Base-by-base conservation (phyloP, 1,140 invertebrate species). In the Sycophila sp. region DNA sequence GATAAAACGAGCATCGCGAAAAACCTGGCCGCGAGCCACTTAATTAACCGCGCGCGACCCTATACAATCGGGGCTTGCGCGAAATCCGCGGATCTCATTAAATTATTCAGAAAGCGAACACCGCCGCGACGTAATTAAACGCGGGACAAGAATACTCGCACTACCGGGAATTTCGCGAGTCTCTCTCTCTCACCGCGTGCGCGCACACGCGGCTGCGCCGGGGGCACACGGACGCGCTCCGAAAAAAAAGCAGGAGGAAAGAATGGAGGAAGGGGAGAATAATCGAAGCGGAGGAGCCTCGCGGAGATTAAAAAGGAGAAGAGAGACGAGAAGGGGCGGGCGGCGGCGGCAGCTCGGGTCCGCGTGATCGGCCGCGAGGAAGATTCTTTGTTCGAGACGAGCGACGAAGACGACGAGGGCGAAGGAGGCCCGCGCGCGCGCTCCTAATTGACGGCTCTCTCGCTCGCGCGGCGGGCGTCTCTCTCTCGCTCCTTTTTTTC, bases 401-500 rank as follows among this genome's bases (percentile, higher is more conserved):
- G 49, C 40, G 71, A 66, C 75, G 73, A 70, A 11, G 56, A 62
- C 67, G 69, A 71, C 51, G 53, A 45, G 64, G 73, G 69, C 59
- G 65, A 68, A 70, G 67, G 69, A 64, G 63, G 64, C 73, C 69
- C 38, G 62, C 70, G 69, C 70, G 69, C 64, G 71, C 76, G 73
- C 75, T 80, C 76, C 80, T 80, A 78, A 76, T 79, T 78, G 76
- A 80, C 80, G 77, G 77, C 78, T 79, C 79, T 78, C 77, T 73
- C 77, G 76, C 60, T n/a, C n/a, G n/a, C n/a, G n/a, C n/a, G n/a
- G n/a, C n/a, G n/a, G n/a, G n/a, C n/a, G n/a, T n/a, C 56, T 71
- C 72, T 74, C 67, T 65, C 42, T 11, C 42, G 19, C 70, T 49
- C 40, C 60, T 62, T 42, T 71, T 67, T 71, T 64, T 47, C 36